Conservation (phyloP, 92 coral and sea anemone genomes). For the Palythoa grandiflora region DNA sequence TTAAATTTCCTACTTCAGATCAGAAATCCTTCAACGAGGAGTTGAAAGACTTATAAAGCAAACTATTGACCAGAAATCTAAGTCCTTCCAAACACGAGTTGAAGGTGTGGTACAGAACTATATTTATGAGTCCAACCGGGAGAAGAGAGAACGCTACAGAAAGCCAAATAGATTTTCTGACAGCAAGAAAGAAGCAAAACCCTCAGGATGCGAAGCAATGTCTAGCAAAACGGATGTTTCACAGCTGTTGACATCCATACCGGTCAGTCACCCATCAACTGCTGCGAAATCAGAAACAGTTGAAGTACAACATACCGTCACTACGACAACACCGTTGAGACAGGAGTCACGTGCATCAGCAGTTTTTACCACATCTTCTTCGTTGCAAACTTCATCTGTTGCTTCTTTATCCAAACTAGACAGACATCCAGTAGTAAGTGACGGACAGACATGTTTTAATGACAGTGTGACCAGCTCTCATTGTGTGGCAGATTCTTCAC, state of each 20-base stretch:
- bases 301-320: not conserved
- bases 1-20: constrained; percentile 55
- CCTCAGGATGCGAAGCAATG: constrained; percentile 35
- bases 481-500: not conserved
- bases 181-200: constrained; percentile 49
- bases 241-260: constrained; percentile 57
- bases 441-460: constrained; percentile 1
- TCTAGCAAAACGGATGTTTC: constrained; percentile 46
- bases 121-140: constrained; percentile 75
- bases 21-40: constrained; percentile 91
- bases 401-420: constrained; percentile 4
- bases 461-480: not conserved
- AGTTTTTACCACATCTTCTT: not conserved
- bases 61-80: constrained; percentile 81
- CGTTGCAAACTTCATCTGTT: not conserved
- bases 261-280: not conserved
- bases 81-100: constrained; percentile 84
- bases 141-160: constrained; percentile 44
- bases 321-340: constrained; percentile 2
- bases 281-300: not conserved
- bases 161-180: constrained; percentile 40
- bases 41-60: constrained; percentile 89
- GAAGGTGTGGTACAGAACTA: constrained; percentile 95
- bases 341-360: constrained; percentile 3
- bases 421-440: constrained; percentile 22